Evolutionary conservation across 2,113 vertebrate species (phyloP).

Genomic region (Parotia lawesii): DNA sequence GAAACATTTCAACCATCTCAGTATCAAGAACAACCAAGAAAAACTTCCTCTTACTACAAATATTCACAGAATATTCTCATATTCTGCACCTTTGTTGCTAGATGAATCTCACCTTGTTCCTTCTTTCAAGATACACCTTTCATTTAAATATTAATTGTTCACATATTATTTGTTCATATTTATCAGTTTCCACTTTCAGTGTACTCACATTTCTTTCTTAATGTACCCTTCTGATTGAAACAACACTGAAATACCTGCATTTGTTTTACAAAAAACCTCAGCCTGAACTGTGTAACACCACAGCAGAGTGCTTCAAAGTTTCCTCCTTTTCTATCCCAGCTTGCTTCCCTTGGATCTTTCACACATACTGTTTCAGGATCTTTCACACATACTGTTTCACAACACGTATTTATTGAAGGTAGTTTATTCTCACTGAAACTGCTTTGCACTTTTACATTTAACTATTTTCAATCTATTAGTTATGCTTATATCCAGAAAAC

Average conservation of each 20-base stretch:
- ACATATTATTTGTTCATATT: not conserved
- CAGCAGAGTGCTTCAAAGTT: not conserved
- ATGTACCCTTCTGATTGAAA: not conserved
- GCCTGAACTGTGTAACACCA: not conserved
- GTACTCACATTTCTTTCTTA: not conserved
- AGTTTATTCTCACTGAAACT: not conserved
- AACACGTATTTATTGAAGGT: accelerated
- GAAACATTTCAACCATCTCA: not conserved
- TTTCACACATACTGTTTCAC: not conserved
- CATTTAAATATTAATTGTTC: not conserved
- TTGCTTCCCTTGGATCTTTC: not conserved
- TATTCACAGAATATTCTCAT: not conserved
- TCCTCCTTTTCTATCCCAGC: not conserved
- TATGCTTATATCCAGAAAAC: not conserved
- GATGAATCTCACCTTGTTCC: not conserved
- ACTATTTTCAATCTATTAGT: not conserved
- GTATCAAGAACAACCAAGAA: not conserved
- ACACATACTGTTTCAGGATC: not conserved
- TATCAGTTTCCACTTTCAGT: not conserved
- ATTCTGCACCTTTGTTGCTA: not conserved
- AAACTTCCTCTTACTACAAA: not conserved
- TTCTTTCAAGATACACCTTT: not conserved
- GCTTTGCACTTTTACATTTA: not conserved
- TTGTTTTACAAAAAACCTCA: not conserved
- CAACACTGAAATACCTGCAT: not conserved